Evolutionary conservation across 2,888 invertebrate genomes (phyloP).

Genomic region (Lepidochrysops patricia): DNA sequence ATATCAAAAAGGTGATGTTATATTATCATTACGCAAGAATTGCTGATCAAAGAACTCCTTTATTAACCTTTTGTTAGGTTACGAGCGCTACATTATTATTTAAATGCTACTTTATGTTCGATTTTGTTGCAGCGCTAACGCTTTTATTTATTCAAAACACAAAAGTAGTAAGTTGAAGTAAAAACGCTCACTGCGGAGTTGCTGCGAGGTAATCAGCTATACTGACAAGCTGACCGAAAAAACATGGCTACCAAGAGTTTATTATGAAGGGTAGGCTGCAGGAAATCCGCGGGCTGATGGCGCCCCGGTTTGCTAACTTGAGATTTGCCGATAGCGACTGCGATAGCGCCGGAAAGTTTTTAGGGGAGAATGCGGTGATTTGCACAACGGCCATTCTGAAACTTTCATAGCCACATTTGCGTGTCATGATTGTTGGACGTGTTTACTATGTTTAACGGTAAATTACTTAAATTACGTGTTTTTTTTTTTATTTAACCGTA

Average conservation of each 20-base stretch:
- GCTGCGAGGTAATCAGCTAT: neutral
- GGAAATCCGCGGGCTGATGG: conserved; percentile 38
- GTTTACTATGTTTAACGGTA: neutral
- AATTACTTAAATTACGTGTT: too few species aligned
- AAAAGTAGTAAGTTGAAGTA: neutral
- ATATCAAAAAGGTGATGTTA: neutral
- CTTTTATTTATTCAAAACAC: neutral
- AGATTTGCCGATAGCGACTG: conserved; percentile 33
- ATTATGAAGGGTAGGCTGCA: conserved; percentile 32
- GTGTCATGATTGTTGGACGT: neutral
- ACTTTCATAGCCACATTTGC: conserved; percentile 20
- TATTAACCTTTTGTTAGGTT: neutral
- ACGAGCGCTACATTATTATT: neutral
- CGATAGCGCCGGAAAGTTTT: conserved; percentile 23
- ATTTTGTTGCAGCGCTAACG: too few species aligned
- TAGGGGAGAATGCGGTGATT: conserved; percentile 23
- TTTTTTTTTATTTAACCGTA: too few species aligned
- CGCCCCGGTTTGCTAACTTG: conserved; percentile 34
- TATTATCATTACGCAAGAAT: neutral
- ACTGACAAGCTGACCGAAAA: neutral
- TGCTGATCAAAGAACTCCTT: neutral
- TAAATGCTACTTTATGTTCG: neutral
- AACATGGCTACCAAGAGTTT: conserved; percentile 38
- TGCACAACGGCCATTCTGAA: conserved; percentile 25
- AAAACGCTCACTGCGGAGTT: neutral